A percentile compares a stretch with the other conserved stretches of the same genome.
Evolutionary conservation across 2,797 vertebrate species (phyloP).

Genomic region (Pygocentrus nattereri): DNA sequence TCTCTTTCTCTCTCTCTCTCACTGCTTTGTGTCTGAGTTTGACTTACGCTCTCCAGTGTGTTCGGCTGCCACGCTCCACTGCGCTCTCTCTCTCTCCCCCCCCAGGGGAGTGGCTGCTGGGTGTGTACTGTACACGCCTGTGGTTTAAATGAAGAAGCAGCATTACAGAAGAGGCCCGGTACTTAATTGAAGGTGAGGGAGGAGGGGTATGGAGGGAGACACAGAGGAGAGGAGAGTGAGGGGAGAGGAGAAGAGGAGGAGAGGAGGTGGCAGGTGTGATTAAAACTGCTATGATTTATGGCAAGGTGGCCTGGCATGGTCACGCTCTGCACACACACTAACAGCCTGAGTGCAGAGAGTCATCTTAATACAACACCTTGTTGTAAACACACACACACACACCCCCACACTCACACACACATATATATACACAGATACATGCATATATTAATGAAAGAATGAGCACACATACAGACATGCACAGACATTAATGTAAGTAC

Average conservation of each 20-base stretch:
- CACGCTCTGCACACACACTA: conserved; percentile 76
- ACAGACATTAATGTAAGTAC: too few species aligned
- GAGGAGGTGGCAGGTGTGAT: conserved; percentile 90
- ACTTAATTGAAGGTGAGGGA: conserved; percentile 91
- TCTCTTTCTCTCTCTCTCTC: conserved; percentile 49
- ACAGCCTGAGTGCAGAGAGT: conserved; percentile 72
- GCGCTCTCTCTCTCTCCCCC: conserved; percentile 55
- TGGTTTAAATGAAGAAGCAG: conserved; percentile 95
- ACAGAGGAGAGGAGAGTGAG: conserved; percentile 72
- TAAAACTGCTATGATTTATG: conserved; percentile 96
- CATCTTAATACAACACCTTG: conserved; percentile 66
- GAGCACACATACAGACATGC: too few species aligned
- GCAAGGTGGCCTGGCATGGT: conserved; percentile 83
- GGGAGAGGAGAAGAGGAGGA: conserved; percentile 71
- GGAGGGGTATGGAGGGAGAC: conserved; percentile 75
- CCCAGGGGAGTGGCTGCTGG: conserved; percentile 87
- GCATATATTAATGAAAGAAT: too few species aligned
- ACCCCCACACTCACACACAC: conserved; percentile 50
- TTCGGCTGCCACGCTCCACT: conserved; percentile 81
- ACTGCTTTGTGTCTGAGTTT: conserved; percentile 52
- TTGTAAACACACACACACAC: conserved; percentile 53
- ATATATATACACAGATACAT: neutral
- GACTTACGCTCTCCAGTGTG: conserved; percentile 80
- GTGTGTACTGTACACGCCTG: conserved; percentile 90
- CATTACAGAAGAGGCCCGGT: conserved; percentile 81